These are phyloP conservation scores for Antheraea yamamai DNA, from an alignment of 2,888 invertebrate genomes.

Conservation along the genomic window DNA sequence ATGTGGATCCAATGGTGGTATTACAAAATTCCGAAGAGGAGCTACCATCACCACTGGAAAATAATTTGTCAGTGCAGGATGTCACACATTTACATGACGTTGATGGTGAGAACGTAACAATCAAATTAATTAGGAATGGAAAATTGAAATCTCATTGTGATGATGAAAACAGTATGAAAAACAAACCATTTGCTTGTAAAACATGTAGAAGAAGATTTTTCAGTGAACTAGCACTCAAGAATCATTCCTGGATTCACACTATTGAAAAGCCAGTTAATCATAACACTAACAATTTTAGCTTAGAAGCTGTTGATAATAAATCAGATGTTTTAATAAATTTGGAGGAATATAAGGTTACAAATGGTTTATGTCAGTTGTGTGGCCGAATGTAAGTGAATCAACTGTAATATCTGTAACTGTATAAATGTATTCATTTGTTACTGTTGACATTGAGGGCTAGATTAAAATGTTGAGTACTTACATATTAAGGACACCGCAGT, in stretches of 20 bases:
- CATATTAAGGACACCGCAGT: no score
- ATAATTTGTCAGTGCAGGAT: constrained; percentile 39
- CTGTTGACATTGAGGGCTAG: no score
- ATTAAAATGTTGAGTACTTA: no score
- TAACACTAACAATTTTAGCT: constrained; percentile 82
- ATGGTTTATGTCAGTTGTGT: constrained; percentile 85
- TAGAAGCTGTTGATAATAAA: constrained; percentile 83
- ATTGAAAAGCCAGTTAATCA: constrained; percentile 49
- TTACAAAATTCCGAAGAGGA: constrained; percentile 80
- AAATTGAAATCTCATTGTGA: constrained; percentile 25
- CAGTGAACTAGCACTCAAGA: constrained; percentile 83
- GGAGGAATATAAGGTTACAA: constrained; percentile 82
- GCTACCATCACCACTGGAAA: constrained; percentile 41
- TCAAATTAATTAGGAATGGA: constrained; percentile 63
- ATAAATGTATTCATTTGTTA: not conserved
- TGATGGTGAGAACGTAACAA: constrained; percentile 59
- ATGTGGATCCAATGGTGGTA: constrained; percentile 87
- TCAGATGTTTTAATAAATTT: constrained; percentile 84
- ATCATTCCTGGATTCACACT: constrained; percentile 83
- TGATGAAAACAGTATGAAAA: constrained; percentile 33
- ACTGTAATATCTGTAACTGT: not conserved
- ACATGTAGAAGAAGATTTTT: constrained; percentile 80
- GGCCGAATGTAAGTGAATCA: constrained; percentile 83
- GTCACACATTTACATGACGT: constrained; percentile 51
- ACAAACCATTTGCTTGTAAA: constrained; percentile 74